These are phyloP conservation scores for Ascaphus truei DNA, from an alignment of 2,113 vertebrate genomes.

Conservation along the genomic window DNA sequence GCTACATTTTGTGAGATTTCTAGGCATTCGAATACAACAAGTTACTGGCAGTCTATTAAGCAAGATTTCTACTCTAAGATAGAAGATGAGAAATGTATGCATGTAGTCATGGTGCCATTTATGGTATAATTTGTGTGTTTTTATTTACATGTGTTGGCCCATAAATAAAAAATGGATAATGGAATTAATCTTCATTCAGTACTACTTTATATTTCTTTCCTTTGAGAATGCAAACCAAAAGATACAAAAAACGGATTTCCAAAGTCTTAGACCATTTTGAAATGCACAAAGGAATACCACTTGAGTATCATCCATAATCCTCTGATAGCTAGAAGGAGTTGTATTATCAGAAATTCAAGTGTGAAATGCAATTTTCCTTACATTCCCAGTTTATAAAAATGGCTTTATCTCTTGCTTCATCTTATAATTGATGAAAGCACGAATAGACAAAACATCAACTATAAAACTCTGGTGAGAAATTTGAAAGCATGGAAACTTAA, in stretches of 20 bases:
- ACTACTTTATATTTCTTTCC: neutral
- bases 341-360: conserved; percentile 32
- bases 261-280: conserved; percentile 15
- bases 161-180: conserved; percentile 2
- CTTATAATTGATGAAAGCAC: conserved; percentile 37
- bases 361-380: conserved; percentile 35
- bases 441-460: conserved; percentile 35
- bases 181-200: neutral
- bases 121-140: no score
- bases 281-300: conserved; percentile 27
- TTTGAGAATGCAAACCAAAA: neutral
- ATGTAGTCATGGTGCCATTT: no score
- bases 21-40: no score
- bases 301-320: conserved; percentile 34
- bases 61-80: no score
- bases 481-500: conserved; percentile 27
- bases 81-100: no score
- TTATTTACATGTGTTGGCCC: no score
- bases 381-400: conserved; percentile 33
- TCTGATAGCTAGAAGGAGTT: conserved; percentile 26
- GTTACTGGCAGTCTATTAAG: no score
- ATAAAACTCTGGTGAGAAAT: conserved; percentile 15
- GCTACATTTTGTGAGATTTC: no score
- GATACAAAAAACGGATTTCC: neutral
- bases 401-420: conserved; percentile 31